Evolutionary conservation across 30 jellyfish, hydroid and myxozoan genomes (phyloP), one percentile per base, ranked within the genome.

Genomic region (Sanderia malayensis): DNA sequence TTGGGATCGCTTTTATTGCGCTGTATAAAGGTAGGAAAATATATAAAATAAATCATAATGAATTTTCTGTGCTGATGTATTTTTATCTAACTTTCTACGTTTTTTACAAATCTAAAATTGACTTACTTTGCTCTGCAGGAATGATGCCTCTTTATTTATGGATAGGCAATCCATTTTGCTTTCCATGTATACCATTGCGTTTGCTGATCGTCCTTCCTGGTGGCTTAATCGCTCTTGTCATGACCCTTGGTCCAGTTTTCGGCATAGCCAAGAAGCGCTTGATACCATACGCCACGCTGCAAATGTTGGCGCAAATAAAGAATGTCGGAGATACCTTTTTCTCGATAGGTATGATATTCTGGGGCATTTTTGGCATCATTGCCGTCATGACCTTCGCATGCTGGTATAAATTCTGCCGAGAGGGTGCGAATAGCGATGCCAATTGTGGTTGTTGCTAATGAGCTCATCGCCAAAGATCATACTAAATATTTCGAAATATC

Each of bases 111-210:
- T n/a, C n/a, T n/a, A n/a, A n/a, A n/a, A n/a, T n/a, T n/a, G n/a
- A n/a, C n/a, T 30, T 82, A 30, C n/a, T 24, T 41, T 41, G 70
- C 64, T 46, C 44, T 57, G 0, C 46, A 90, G 98, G 98, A 9
- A 90, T 90, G 98, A 90, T 90, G 98, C 98, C 98, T 2, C 58
- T 90, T 58, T 90, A 47, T 60, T 61, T 90, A 21, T 90, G 98
- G 98, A 83, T 90, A 55, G 98, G 98, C 55, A 90, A 90, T 47
- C 98, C 98, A 0, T 90, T 90, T 71, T 90, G 98, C 75, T 90
- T 90, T 62, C 98, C 98, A 0, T 90, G 98, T 46, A 69, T 90
- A 28, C 98, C 98, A 27, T 67, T 90, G 58, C 90, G 98, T 2
- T 69, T 90, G 8, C 74, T 90, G 26, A 95, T 90, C 28, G 98